These are phyloP conservation scores for Leptopilina drosophilae DNA, from an alignment of 2,888 invertebrate genomes.

Conservation along the genomic window DNA sequence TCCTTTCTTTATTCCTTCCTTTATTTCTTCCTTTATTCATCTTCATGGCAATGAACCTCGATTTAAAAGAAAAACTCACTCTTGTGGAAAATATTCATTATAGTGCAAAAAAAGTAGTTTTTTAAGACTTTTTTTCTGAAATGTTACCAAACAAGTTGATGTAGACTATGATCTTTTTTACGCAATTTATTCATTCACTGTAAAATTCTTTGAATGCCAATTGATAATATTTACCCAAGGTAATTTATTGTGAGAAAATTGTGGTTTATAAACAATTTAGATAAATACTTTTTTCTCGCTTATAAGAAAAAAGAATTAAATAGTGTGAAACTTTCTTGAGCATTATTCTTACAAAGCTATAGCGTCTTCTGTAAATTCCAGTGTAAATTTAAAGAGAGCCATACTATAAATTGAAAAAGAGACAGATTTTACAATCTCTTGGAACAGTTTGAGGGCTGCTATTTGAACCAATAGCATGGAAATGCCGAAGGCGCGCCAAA, in stretches of 20 bases:
- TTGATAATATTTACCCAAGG: not conserved
- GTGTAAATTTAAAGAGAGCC: slow-evolving; percentile 43
- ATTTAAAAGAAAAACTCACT: not conserved
- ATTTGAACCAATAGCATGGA: slow-evolving; percentile 45
- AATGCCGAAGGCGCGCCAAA: slow-evolving; percentile 60
- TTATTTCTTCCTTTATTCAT: not conserved
- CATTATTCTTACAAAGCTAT: not conserved
- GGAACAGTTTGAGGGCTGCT: slow-evolving; percentile 39
- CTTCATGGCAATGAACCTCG: slow-evolving; percentile 7
- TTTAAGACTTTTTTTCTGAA: not conserved
- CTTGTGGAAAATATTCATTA: slow-evolving; percentile 1
- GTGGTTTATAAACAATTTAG: no score
- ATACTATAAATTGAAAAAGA: slow-evolving; percentile 24
- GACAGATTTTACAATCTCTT: slow-evolving; percentile 50
- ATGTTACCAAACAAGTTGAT: slow-evolving; percentile 4
- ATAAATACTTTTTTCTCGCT: no score
- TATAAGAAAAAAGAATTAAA: no score
- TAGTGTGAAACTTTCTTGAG: no score
- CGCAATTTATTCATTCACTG: not conserved
- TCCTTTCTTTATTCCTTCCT: no score
- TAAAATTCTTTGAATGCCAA: slow-evolving; percentile 21
- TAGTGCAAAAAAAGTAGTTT: not conserved
- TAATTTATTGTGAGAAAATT: not conserved
- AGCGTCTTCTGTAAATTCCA: slow-evolving; percentile 16
- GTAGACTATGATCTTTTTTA: slow-evolving; percentile 2